A percentile compares a stretch with the other conserved stretches of the same genome.
Conservation (phyloP, 2,797 vertebrate genomes). For the Manis pentadactyla region DNA sequence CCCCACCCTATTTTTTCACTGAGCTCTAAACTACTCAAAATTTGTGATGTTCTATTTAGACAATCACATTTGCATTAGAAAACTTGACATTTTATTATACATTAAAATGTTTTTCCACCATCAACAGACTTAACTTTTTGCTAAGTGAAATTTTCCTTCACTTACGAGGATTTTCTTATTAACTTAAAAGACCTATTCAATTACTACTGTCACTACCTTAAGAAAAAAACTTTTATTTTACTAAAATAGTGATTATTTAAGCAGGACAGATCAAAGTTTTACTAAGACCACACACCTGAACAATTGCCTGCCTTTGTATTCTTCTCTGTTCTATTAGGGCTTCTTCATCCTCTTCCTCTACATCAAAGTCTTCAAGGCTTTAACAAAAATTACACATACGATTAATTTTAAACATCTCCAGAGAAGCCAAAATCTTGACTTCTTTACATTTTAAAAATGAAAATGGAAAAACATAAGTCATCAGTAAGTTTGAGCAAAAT, state of each 20-base stretch:
- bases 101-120: background rate
- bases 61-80: background rate
- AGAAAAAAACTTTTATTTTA: background rate
- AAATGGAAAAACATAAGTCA: background rate
- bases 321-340: constrained; percentile 96
- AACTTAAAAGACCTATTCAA: background rate
- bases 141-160: constrained; percentile 26
- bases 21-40: background rate
- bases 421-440: background rate
- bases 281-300: constrained; percentile 90
- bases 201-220: background rate
- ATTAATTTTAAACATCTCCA: background rate
- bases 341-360: constrained; percentile 98
- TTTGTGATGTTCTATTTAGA: background rate
- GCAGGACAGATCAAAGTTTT: background rate
- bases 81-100: background rate
- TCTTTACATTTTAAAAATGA: background rate
- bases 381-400: constrained; percentile 47
- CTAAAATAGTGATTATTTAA: background rate
- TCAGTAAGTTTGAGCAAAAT: background rate
- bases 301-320: constrained; percentile 95
- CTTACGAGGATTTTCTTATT: background rate
- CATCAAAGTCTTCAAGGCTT: constrained; percentile 97
- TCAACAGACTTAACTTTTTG: background rate
- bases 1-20: background rate